Evolutionary conservation across 1,140 invertebrate species (phyloP), one percentile per base, ranked within the genome.

Genomic region (Hormaphis cornu): DNA sequence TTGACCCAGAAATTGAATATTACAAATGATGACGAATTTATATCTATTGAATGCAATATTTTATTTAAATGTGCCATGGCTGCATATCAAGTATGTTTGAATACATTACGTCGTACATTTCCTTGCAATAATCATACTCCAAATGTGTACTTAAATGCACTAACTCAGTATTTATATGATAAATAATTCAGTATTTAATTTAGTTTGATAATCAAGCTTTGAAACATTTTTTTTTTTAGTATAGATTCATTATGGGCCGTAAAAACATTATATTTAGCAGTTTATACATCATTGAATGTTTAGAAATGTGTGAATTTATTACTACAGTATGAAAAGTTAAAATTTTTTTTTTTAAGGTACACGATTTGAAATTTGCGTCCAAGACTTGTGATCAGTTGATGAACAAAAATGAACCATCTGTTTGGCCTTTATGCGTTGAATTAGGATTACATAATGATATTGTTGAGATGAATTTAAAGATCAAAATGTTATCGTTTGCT

Each of bases 1-100:
- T 66, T 66, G 50, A 28, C 44, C 22, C 40, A 50, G 7, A 66
- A 66, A 35, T 48, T 66, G 28, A 18, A 48, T 30, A 66, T 66
- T 30, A 33, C 14, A 30, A n/a, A 26, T 66, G 20, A 35, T n/a
- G 61, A 66, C 22, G 35, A 35, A 6, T 66, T 50, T 50, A 33
- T 33, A 24, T 48, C 28, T 10, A 50, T 22, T 16, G 61, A 66
- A 66, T 66, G 44, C 5, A 48, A 33, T 50, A 66, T 66, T 50
- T 48, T 66, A 33, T 66, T 66, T n/a, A 66, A 66, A 33, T 66
- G 61, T 35, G 61, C 61, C 9, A 50, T 50, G 61, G 28, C 28
- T 46, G 61, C 61, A 7, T 66, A 50, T 48, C 18, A 66, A 48
- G 61, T 66, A 66, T 48, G 12, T 24, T n/a, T n/a, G n/a, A n/a